phyloP scores from a whole-genome alignment of 2,888 invertebrate genomes.

The Phyllotreta cruciferae region DNA sequence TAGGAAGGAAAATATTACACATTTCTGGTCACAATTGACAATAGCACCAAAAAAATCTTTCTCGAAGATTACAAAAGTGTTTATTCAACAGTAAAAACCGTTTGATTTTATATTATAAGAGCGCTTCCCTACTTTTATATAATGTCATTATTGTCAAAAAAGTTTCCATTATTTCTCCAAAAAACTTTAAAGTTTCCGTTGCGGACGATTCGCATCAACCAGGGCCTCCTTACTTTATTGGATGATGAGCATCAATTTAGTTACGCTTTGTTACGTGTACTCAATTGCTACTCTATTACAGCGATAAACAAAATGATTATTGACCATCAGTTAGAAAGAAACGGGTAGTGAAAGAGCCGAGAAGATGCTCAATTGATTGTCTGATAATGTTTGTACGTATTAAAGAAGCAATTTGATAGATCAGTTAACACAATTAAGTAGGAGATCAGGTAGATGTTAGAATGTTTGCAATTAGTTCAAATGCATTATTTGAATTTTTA shows the following conservation, averaged over 20 bases:
- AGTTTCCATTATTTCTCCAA: background rate
- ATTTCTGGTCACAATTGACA: background rate
- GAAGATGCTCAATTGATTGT: background rate
- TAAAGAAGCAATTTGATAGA: too few relatives aligned
- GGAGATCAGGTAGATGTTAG: too few relatives aligned
- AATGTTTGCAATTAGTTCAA: too few relatives aligned
- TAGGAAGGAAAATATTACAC: too few relatives aligned
- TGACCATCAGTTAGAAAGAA: constrained; percentile 1
- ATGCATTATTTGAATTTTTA: too few relatives aligned
- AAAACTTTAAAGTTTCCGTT: background rate
- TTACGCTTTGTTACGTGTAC: background rate
- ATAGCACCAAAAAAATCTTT: background rate
- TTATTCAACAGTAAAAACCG: too few relatives aligned
- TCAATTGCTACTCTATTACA: background rate
- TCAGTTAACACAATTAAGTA: too few relatives aligned
- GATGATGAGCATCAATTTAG: constrained; percentile 9
- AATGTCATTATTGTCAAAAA: background rate
- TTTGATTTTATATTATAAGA: background rate
- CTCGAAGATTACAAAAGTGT: too few relatives aligned
- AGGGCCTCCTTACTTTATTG: constrained; percentile 12
- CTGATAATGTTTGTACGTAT: too few relatives aligned
- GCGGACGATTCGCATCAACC: background rate
- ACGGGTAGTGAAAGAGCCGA: background rate
- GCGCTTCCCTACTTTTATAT: background rate
- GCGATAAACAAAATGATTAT: constrained; percentile 21